These are phyloP conservation scores for Watsonalla binaria DNA, from an alignment of 2,888 invertebrate species.

Conservation along the genomic window DNA sequence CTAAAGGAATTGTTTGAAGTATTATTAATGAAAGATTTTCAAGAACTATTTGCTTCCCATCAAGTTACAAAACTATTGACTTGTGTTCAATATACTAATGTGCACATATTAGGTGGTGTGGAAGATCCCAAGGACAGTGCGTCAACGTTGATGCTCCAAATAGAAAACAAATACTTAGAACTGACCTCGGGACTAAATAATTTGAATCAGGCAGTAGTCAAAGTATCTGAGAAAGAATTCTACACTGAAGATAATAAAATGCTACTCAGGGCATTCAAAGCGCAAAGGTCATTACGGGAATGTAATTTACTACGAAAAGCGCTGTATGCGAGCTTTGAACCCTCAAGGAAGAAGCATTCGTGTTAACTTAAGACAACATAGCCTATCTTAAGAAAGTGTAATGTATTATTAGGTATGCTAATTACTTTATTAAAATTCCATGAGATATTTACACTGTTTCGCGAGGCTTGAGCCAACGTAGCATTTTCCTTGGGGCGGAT, in stretches of 20 bases:
- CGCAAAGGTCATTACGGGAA: conserved; percentile 28
- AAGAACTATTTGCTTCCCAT: conserved; percentile 26
- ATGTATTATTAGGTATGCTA: conserved; percentile 9
- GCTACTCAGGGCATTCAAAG: conserved; percentile 27
- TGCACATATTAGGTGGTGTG: conserved; percentile 17
- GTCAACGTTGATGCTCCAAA: conserved; percentile 17
- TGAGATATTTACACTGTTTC: conserved; percentile 17
- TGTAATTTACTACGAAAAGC: conserved; percentile 28
- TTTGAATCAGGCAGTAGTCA: conserved; percentile 26
- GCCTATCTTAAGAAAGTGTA: background rate
- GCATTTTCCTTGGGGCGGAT: conserved; percentile 41
- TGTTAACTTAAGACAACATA: background rate
- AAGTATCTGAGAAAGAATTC: conserved; percentile 21
- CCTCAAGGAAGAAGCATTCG: conserved; percentile 16
- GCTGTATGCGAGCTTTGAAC: conserved; percentile 30
- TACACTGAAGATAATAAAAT: conserved; percentile 26
- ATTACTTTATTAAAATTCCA: conserved; percentile 18
- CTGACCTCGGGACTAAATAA: conserved; percentile 20
- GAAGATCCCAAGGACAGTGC: conserved; percentile 34
- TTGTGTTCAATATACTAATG: conserved; percentile 31
- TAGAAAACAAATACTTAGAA: conserved; percentile 27
- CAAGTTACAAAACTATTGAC: conserved; percentile 31
- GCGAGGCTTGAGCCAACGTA: conserved; percentile 16
- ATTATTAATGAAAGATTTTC: conserved; percentile 25
- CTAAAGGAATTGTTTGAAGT: conserved; percentile 24